Evolutionary conservation across 2,113 vertebrate species (phyloP).

Genomic region (Microcebus griseorufus): DNA sequence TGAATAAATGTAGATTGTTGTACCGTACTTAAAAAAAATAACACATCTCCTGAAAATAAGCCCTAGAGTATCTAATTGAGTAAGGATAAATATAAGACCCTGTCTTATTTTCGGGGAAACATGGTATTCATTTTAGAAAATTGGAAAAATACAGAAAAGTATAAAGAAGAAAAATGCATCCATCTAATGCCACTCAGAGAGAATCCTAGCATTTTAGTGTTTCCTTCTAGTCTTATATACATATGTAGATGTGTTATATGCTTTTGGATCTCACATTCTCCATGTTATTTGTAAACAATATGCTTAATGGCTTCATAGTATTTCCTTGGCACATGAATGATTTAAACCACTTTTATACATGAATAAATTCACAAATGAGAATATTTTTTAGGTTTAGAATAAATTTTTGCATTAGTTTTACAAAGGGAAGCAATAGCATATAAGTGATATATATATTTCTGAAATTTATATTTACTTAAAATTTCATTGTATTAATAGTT

Average conservation of each 20-base stretch:
- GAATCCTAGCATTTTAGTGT: background rate
- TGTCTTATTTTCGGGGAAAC: no score
- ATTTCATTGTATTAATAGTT: background rate
- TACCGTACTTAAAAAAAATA: no score
- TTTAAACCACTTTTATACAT: background rate
- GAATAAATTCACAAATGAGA: background rate
- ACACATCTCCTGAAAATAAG: no score
- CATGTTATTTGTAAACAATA: background rate
- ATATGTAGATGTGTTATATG: background rate
- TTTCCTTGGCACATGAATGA: background rate
- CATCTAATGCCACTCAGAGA: background rate
- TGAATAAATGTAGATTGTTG: no score
- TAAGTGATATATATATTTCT: background rate
- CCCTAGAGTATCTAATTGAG: no score
- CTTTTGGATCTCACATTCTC: background rate
- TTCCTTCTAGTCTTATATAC: background rate
- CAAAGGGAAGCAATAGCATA: background rate
- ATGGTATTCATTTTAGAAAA: background rate
- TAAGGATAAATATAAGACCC: no score
- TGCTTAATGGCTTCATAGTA: background rate
- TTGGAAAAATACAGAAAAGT: background rate
- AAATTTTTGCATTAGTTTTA: conserved; percentile 7
- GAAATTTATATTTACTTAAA: background rate
- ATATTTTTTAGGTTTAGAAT: background rate
- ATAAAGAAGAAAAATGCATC: background rate